Conservation (phyloP, 2,113 vertebrate species). For the Saccopteryx bilineata region DNA sequence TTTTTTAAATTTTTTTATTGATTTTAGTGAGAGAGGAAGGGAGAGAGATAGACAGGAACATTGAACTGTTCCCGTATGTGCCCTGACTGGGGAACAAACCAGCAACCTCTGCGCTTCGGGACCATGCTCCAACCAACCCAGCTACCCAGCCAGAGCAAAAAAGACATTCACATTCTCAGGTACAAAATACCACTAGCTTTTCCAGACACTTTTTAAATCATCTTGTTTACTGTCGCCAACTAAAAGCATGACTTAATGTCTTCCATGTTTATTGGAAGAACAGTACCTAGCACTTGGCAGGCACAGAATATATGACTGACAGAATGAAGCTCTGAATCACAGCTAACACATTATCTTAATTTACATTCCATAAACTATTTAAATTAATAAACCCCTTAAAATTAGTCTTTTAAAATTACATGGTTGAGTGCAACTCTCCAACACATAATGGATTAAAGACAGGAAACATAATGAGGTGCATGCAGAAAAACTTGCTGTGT, state of each 20-base stretch:
- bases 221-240: neutral
- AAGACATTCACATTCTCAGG: neutral
- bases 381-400: constrained; percentile 31
- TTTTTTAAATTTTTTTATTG: too few species aligned
- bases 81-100: too few species aligned
- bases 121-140: too few species aligned
- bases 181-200: constrained; percentile 27
- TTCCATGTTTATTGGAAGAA: neutral
- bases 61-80: too few species aligned
- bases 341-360: constrained; percentile 39
- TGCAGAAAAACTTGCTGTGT: constrained; percentile 38
- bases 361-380: constrained; percentile 47
- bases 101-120: too few species aligned
- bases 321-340: constrained; percentile 34
- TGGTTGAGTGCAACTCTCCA: neutral
- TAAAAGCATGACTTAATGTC: neutral
- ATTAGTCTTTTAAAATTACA: constrained; percentile 49
- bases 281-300: neutral
- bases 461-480: neutral
- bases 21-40: too few species aligned
- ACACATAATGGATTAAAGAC: neutral
- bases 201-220: constrained; percentile 8
- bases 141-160: neutral
- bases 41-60: too few species aligned
- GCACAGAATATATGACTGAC: neutral